A percentile compares a stretch with the other conserved stretches of the same genome.
phyloP scores from a whole-genome alignment of 2,797 vertebrate species.

The Zalophus californianus region DNA sequence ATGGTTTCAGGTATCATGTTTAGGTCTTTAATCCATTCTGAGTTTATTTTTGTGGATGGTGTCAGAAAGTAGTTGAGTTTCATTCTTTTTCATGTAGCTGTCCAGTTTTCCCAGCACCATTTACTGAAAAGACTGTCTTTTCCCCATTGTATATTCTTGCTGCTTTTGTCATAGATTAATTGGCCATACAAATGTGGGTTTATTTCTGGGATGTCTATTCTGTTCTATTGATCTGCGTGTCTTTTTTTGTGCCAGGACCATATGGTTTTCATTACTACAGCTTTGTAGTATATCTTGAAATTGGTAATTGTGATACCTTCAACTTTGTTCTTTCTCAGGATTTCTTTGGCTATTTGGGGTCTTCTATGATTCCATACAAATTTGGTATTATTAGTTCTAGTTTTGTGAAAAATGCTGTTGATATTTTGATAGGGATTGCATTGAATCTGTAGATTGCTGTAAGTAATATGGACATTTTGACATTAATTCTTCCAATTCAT shows the following conservation, averaged over 20 bases:
- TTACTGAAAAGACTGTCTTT: background rate
- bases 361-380: background rate
- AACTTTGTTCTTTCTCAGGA: background rate
- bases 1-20: background rate
- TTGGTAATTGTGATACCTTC: background rate
- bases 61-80: background rate
- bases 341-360: background rate
- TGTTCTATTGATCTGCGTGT: background rate
- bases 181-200: background rate
- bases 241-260: background rate
- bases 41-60: background rate
- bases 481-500: background rate
- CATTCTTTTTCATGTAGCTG: background rate
- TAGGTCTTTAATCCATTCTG: background rate
- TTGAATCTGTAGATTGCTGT: background rate
- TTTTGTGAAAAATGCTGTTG: background rate
- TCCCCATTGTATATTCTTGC: background rate
- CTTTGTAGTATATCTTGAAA: background rate
- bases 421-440: background rate
- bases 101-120: background rate
- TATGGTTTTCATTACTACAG: background rate
- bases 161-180: background rate
- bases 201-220: background rate
- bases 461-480: background rate
- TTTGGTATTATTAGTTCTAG: background rate